These are phyloP conservation scores for Thysanoteuthis rhombus DNA, from an alignment of 2,888 invertebrate genomes.

Conservation along the genomic window DNA sequence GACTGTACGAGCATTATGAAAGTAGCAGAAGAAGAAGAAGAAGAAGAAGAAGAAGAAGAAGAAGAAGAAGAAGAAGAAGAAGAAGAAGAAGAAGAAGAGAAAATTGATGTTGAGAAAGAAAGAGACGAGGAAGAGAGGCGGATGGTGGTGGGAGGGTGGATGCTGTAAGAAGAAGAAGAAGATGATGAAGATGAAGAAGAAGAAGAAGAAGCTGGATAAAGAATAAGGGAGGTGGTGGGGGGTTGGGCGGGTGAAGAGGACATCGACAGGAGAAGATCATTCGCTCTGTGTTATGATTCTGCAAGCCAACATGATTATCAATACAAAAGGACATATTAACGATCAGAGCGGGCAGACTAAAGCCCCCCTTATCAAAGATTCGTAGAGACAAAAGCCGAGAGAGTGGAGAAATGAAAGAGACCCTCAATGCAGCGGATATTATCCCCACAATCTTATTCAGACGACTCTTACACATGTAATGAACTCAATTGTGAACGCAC, in stretches of 20 bases:
- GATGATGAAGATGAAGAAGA: not conserved
- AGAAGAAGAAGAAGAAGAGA: not conserved
- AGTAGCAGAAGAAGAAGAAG: not conserved
- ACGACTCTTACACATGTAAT: conserved; percentile 29
- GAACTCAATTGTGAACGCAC: conserved; percentile 18
- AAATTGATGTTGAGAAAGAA: not conserved
- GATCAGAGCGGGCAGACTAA: conserved; percentile 12
- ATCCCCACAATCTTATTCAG: conserved; percentile 26
- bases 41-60: not conserved
- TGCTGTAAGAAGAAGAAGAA: not conserved
- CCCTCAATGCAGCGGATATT: conserved; percentile 31
- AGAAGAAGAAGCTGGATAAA: not conserved
- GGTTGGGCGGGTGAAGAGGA: not conserved
- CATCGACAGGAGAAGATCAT: not conserved
- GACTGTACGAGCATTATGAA: not conserved
- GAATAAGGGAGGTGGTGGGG: not conserved
- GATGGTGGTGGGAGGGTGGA: not conserved
- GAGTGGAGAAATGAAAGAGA: conserved; percentile 20
- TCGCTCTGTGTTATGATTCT: conserved; percentile 24
- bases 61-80: not conserved
- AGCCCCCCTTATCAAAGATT: conserved; percentile 29
- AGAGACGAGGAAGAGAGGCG: not conserved
- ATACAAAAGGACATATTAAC: conserved; percentile 30
- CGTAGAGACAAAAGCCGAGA: conserved; percentile 29
- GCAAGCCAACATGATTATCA: conserved; percentile 19